Percentiles rank a stretch among this genome's conserved stretches.
Evolutionary conservation across 1,140 invertebrate genomes (phyloP).

Genomic region (Drusus annulatus): DNA sequence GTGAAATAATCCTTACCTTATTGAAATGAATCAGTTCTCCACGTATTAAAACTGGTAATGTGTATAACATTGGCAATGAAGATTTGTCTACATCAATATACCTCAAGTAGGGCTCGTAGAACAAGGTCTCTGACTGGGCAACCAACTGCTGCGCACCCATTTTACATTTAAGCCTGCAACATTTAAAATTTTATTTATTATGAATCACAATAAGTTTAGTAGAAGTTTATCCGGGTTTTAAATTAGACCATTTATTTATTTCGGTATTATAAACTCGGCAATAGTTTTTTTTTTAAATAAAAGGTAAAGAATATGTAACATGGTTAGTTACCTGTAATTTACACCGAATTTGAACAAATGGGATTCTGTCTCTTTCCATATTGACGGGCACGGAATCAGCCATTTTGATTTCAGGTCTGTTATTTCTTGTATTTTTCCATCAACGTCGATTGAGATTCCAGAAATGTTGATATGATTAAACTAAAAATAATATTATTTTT

Average conservation of each 20-base stretch:
- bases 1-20: conserved; percentile 50
- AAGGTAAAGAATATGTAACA: not conserved
- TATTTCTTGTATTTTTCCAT: conserved; percentile 60
- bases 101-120: conserved; percentile 74
- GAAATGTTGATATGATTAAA: conserved; percentile 68
- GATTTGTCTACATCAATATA: conserved; percentile 64
- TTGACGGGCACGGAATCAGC: conserved; percentile 48
- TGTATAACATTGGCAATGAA: conserved; percentile 64
- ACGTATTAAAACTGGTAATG: conserved; percentile 72
- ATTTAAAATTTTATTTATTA: too few relatives aligned
- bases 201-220: not conserved
- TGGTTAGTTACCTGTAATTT: conserved; percentile 51
- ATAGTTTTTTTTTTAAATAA: too few relatives aligned
- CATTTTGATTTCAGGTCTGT: conserved; percentile 36
- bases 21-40: conserved; percentile 62
- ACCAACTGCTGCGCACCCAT: conserved; percentile 70
- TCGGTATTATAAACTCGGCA: too few relatives aligned
- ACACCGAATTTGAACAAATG: conserved; percentile 52
- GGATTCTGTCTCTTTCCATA: conserved; percentile 43
- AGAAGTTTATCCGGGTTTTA: too few relatives aligned
- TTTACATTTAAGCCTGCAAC: conserved; percentile 69
- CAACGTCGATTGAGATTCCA: conserved; percentile 58
- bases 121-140: conserved; percentile 67
- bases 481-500: conserved; percentile 55
- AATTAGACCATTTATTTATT: too few relatives aligned